Evolutionary conservation across 2,113 vertebrate species (phyloP).

Genomic region (Hippocampus comes): DNA sequence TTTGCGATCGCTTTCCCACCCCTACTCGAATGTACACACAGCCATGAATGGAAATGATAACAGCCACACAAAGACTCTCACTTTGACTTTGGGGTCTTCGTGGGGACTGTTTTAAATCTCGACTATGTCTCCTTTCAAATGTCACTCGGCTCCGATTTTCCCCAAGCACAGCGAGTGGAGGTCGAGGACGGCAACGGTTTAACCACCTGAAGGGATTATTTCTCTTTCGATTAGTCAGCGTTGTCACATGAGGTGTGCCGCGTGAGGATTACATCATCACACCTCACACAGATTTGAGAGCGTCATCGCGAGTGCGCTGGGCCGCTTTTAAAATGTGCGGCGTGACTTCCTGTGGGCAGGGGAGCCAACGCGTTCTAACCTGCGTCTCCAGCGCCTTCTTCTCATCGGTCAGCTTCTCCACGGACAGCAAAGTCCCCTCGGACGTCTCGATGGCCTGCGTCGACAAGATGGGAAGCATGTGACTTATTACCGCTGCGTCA

Average conservation of each 20-base stretch:
- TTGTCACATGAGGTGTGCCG: slow-evolving; percentile 17
- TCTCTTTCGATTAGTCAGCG: background rate
- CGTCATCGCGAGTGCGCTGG: slow-evolving; percentile 5
- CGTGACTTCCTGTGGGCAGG: background rate
- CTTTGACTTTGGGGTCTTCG: background rate
- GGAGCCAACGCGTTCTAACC: slow-evolving; percentile 46
- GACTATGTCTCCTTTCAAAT: background rate
- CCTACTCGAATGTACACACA: background rate
- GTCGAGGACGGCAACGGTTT: background rate
- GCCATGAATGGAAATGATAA: background rate
- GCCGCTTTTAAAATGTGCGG: background rate
- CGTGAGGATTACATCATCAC: slow-evolving; percentile 61
- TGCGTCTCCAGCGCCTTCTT: slow-evolving; percentile 53
- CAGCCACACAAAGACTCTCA: background rate
- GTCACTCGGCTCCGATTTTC: background rate
- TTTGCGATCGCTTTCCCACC: too few relatives aligned
- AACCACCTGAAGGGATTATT: background rate
- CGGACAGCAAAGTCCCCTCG: slow-evolving; percentile 15
- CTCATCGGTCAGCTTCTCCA: slow-evolving; percentile 51
- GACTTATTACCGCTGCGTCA: background rate
- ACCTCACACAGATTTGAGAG: slow-evolving; percentile 31
- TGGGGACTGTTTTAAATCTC: background rate
- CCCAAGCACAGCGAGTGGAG: background rate
- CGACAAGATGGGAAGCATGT: slow-evolving; percentile 6
- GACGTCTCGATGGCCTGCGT: slow-evolving; percentile 40